phyloP scores from a whole-genome alignment of 2,113 vertebrate species.

The Prolemur simus region DNA sequence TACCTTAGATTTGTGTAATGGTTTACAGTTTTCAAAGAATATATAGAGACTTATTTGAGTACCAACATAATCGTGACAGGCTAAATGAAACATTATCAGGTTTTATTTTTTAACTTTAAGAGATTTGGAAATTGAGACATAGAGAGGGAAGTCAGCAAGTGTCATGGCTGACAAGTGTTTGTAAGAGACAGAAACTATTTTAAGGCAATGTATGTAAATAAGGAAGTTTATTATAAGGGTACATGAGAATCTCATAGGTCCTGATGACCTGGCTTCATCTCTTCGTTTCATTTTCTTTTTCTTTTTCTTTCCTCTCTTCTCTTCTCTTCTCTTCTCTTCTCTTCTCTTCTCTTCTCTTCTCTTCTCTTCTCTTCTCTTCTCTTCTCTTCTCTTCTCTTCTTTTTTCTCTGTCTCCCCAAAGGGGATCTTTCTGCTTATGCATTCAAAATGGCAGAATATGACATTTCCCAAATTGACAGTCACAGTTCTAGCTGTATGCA shows the following conservation, averaged over 20 bases:
- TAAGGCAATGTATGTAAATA: background rate
- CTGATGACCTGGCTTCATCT: background rate
- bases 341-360: background rate
- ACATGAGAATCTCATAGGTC: background rate
- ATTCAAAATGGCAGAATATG: background rate
- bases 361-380: background rate
- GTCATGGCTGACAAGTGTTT: background rate
- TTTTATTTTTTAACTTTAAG: conserved; percentile 30
- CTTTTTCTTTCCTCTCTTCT: too few relatives aligned
- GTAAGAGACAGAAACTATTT: background rate
- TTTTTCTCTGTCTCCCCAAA: background rate
- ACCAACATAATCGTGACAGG: background rate
- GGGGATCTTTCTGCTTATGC: background rate
- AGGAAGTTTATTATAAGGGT: background rate
- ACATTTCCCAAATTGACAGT: background rate
- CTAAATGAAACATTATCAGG: background rate
- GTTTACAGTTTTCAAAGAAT: background rate
- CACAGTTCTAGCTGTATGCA: background rate
- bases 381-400: background rate
- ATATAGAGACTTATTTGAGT: background rate
- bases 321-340: background rate
- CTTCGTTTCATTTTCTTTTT: too few relatives aligned
- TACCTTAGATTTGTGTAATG: background rate
- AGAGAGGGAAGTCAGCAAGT: background rate
- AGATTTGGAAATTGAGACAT: background rate